Percentiles rank a stretch among this genome's conserved stretches.
phyloP scores from a whole-genome alignment of 2,888 invertebrate genomes.

The Fragum sueziense region DNA sequence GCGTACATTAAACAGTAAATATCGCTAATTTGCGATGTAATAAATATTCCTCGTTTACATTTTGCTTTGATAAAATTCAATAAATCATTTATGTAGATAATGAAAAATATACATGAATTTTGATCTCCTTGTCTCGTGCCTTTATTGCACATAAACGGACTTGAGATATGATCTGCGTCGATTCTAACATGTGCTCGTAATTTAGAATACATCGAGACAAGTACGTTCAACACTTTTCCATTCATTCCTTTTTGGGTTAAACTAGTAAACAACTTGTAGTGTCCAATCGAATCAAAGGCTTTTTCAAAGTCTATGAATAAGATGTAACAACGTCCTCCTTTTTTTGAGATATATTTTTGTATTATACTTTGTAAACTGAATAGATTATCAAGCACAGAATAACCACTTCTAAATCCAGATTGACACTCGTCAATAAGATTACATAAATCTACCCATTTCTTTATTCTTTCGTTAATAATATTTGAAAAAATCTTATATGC shows the following conservation, averaged over 20 bases:
- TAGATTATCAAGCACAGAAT: slow-evolving; percentile 7
- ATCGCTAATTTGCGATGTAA: slow-evolving; percentile 4
- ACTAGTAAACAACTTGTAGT: not conserved
- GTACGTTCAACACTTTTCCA: not conserved
- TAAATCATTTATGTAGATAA: slow-evolving; percentile 17
- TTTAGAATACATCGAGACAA: slow-evolving; percentile 6
- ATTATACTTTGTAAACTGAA: slow-evolving; percentile 16
- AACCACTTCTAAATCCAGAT: slow-evolving; percentile 2
- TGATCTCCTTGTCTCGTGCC: slow-evolving; percentile 17
- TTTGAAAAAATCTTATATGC: not conserved
- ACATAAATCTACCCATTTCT: not conserved
- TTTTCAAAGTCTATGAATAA: slow-evolving; percentile 9
- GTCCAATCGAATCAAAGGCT: not conserved
- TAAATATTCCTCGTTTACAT: slow-evolving; percentile 12
- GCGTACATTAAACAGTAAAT: not conserved
- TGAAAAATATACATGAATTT: slow-evolving; percentile 6
- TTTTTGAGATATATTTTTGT: not conserved
- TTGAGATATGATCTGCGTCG: not conserved
- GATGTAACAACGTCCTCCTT: not conserved
- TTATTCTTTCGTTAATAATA: not conserved
- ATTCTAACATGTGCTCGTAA: not conserved
- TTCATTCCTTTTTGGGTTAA: not conserved
- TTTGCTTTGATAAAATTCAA: too few relatives aligned
- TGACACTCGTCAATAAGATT: slow-evolving; percentile 1
- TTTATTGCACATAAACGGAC: not conserved